phyloP scores from a whole-genome alignment of 2,113 vertebrate genomes.

The Notarius quadriscutis region DNA sequence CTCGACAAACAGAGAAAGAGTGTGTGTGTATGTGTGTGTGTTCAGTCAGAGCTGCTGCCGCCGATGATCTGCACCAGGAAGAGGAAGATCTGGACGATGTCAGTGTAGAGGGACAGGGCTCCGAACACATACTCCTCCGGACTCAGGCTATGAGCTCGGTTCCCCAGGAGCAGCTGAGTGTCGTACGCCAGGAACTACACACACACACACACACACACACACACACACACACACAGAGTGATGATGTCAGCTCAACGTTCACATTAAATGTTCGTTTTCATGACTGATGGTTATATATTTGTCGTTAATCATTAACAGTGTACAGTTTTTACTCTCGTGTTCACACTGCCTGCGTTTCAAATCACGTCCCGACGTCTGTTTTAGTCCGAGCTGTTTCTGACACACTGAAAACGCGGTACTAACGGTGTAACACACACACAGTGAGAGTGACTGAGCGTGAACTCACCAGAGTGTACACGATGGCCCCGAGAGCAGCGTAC shows the following conservation, averaged over 20 bases:
- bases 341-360: not conserved
- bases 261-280: not conserved
- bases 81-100: slow-evolving; percentile 91
- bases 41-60: slow-evolving; percentile 59
- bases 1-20: not conserved
- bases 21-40: not conserved
- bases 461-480: slow-evolving; percentile 91
- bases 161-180: slow-evolving; percentile 92
- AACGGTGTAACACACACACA: not conserved
- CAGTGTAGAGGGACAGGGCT: slow-evolving; percentile 88
- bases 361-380: not conserved
- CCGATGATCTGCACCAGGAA: slow-evolving; percentile 87
- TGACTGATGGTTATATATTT: not conserved
- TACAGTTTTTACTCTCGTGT: no score
- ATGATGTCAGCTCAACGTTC: not conserved
- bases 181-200: slow-evolving; percentile 91
- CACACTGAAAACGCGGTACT: not conserved
- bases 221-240: slow-evolving; percentile 2
- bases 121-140: slow-evolving; percentile 92
- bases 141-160: slow-evolving; percentile 83
- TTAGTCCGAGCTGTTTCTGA: not conserved
- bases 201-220: slow-evolving; percentile 20
- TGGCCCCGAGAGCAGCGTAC: slow-evolving; percentile 86
- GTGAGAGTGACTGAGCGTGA: no score
- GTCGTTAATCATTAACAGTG: not conserved